Evolutionary conservation across 2,888 invertebrate species (phyloP).

Genomic region (Drosophila yooni): DNA sequence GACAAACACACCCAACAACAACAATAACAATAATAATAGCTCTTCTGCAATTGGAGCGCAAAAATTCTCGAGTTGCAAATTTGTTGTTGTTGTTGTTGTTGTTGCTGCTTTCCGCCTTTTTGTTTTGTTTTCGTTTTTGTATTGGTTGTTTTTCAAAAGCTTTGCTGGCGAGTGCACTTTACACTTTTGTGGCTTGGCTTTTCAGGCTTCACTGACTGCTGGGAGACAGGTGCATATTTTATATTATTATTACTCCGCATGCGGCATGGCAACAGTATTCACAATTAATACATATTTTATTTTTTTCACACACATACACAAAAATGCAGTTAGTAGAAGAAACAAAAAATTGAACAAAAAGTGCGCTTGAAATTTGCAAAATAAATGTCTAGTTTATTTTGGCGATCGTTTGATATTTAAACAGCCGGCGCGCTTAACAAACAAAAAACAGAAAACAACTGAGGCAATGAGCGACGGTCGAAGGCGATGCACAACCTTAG

Average conservation of each 20-base stretch:
- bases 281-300: conserved; percentile 11
- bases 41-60: conserved; percentile 66
- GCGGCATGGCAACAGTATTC: conserved; percentile 23
- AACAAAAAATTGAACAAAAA: conserved; percentile 9
- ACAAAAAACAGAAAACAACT: not conserved
- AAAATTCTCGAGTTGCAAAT: conserved; percentile 64
- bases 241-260: conserved; percentile 14
- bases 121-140: conserved; percentile 31
- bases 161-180: conserved; percentile 67
- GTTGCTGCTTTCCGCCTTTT: conserved; percentile 15
- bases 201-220: conserved; percentile 64
- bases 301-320: conserved; percentile 14
- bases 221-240: conserved; percentile 49
- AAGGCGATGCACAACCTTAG: conserved; percentile 9
- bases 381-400: conserved; percentile 21
- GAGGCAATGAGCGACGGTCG: not conserved
- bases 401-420: conserved; percentile 38
- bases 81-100: conserved; percentile 9
- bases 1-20: conserved; percentile 26
- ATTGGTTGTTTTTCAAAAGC: conserved; percentile 24
- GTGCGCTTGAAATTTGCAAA: conserved; percentile 14
- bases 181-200: conserved; percentile 78
- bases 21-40: conserved; percentile 28
- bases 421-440: conserved; percentile 51
- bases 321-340: not conserved